These are phyloP conservation scores for Henricia sp. DNA, from an alignment of 53 echinoderm and acorn worm genomes.

Conservation along the genomic window DNA sequence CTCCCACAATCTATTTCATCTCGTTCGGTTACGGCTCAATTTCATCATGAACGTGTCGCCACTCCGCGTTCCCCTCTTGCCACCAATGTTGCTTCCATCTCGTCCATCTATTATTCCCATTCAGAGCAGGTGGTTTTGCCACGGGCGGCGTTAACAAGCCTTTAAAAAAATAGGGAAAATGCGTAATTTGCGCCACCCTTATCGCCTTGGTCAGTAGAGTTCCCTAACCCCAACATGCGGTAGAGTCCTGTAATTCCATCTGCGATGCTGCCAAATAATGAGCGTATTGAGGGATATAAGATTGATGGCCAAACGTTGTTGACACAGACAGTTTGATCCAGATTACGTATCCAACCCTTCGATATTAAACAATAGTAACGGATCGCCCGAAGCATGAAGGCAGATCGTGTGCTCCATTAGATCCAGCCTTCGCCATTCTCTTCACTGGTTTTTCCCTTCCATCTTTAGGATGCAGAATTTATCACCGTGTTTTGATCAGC, in stretches of 20 bases:
- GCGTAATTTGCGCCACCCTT: neutral
- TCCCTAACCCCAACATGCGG: neutral
- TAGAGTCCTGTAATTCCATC: slow-evolving; percentile 57
- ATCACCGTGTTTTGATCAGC: slow-evolving; percentile 11
- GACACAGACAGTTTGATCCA: slow-evolving; percentile 52
- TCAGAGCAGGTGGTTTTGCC: slow-evolving; percentile 58
- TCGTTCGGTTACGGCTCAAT: slow-evolving; percentile 31
- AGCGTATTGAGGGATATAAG: slow-evolving; percentile 46
- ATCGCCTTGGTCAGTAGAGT: neutral
- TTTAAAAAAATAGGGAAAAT: neutral
- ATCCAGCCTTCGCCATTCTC: neutral
- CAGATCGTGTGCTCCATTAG: slow-evolving; percentile 14
- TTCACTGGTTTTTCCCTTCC: neutral
- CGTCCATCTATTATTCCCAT: slow-evolving; percentile 32
- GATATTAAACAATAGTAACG: slow-evolving; percentile 23
- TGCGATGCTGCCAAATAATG: slow-evolving; percentile 35
- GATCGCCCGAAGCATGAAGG: slow-evolving; percentile 13
- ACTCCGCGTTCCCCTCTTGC: neutral
- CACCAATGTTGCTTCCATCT: neutral
- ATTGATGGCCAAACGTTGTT: slow-evolving; percentile 47
- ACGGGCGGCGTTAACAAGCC: slow-evolving; percentile 33
- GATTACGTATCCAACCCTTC: slow-evolving; percentile 8
- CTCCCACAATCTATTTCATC: neutral
- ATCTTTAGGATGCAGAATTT: neutral
- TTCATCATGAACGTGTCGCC: slow-evolving; percentile 34